Evolutionary conservation across 2,888 invertebrate genomes (phyloP), one percentile per base, ranked within the genome.

Genomic region (Steinernema carpocapsae): DNA sequence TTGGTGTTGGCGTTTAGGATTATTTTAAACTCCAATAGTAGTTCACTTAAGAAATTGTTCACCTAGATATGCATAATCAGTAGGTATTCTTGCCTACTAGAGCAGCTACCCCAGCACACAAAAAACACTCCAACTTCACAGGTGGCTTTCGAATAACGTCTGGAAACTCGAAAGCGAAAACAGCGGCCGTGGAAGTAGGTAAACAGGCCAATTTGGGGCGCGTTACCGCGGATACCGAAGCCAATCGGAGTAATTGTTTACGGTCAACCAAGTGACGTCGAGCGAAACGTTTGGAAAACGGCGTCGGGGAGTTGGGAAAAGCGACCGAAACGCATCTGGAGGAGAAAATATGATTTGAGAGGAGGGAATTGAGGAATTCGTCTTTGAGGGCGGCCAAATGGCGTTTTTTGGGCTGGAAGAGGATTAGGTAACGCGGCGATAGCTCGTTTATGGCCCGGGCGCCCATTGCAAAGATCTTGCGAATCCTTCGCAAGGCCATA

Each of bases 171-270:
- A 48, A 48, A 48, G n/a, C 48, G 48, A 48, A 48, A 48, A 48
- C 17, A 19, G 56, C 56, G 43, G 14, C 43, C 43, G 56, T 12
- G 3, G 26, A 26, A 56, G 56, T 26, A 19, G 56, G 56, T 56
- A 56, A 56, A 56, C 56, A 56, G 10, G 26, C 56, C 64, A 64
- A 64, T 29, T 64, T 12, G 37, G 19, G 32, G 17, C 32, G 14
- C 64, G 64, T 64, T 64, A 32, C 64, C 64, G 64, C 64, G 64
- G 64, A 32, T 64, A 64, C 64, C 64, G 64, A 64, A 64, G 64
- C 64, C 17, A 32, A 3, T 48, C 7, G 37, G 64, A 64, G 64
- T 64, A 32, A 22, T 64, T 64, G 64, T 64, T 56, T 56, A 56
- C 56, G 56, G 56, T 56, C 56, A 56, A 14, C 10, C 22, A 14